Conservation (phyloP, 2,797 vertebrate species). For the Sorex maritimensis region DNA sequence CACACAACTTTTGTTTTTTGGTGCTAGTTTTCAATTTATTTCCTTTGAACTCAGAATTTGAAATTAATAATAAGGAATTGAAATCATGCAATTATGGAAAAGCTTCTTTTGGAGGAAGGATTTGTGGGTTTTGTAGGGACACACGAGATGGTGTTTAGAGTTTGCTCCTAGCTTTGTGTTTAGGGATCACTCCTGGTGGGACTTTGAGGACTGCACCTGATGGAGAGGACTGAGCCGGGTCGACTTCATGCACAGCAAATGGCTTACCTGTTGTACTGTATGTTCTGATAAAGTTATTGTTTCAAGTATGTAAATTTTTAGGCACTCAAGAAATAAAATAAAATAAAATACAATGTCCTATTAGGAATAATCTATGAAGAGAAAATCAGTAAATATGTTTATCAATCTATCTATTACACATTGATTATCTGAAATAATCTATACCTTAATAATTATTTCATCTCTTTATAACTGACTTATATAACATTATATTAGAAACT, state of each 20-base stretch:
- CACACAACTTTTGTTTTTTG: rapidly evolving
- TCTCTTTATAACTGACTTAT: not conserved
- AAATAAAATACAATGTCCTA: not conserved
- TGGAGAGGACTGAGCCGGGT: too few relatives aligned
- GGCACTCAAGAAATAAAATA: not conserved
- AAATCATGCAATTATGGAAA: too few relatives aligned
- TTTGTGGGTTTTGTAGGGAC: too few relatives aligned
- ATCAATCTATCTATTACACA: not conserved
- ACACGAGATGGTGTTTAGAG: too few relatives aligned
- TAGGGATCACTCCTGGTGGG: too few relatives aligned
- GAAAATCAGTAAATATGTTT: not conserved
- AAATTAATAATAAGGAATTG: not conserved
- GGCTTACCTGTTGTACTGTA: too few relatives aligned
- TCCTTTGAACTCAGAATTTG: conserved; percentile 58
- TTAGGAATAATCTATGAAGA: not conserved
- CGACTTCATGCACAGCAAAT: too few relatives aligned
- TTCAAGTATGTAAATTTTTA: conserved; percentile 14
- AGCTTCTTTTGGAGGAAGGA: too few relatives aligned
- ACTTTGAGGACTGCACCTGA: too few relatives aligned
- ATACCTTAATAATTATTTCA: not conserved
- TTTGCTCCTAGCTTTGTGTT: too few relatives aligned
- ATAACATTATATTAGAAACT: not conserved
- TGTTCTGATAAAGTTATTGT: conserved; percentile 12
- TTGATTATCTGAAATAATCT: not conserved
- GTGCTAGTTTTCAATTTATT: conserved; percentile 1